Evolutionary conservation across 1,140 invertebrate genomes (phyloP).

Genomic region (Drosophila arizonae): DNA sequence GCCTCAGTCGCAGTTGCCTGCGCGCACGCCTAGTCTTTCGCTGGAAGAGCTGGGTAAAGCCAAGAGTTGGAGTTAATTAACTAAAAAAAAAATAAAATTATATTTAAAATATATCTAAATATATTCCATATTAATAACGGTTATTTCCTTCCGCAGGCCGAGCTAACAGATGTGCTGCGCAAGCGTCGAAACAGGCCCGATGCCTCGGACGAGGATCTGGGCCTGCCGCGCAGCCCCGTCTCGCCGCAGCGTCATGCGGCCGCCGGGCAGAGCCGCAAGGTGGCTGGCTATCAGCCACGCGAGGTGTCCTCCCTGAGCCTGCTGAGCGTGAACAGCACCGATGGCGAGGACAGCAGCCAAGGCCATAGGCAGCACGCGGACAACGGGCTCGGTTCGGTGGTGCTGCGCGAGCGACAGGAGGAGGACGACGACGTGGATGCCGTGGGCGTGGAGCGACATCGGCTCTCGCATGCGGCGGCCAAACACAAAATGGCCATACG

Average conservation of each 20-base stretch:
- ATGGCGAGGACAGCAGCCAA: constrained; percentile 62
- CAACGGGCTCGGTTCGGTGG: constrained; percentile 56
- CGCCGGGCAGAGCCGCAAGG: constrained; percentile 25
- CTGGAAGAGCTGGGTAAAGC: constrained; percentile 81
- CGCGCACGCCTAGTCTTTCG: constrained; percentile 77
- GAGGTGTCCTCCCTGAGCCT: constrained; percentile 77
- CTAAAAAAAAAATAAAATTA: too few relatives aligned
- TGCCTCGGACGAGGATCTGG: constrained; percentile 82
- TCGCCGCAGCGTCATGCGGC: constrained; percentile 71
- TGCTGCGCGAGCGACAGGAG: constrained; percentile 52
- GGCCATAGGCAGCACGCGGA: constrained; percentile 43
- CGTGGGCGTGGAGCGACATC: constrained; percentile 82
- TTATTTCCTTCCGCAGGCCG: constrained; percentile 57
- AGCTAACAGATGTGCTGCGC: constrained; percentile 81
- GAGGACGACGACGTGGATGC: constrained; percentile 71
- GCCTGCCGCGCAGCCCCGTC: constrained; percentile 75
- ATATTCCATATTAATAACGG: too few relatives aligned
- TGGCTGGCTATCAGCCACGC: constrained; percentile 23
- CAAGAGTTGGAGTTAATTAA: neutral
- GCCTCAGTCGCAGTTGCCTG: constrained; percentile 70
- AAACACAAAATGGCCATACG: constrained; percentile 90
- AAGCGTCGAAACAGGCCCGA: constrained; percentile 79
- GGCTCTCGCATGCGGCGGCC: constrained; percentile 90
- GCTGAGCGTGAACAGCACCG: constrained; percentile 72
- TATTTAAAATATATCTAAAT: too few relatives aligned